These are phyloP conservation scores for Sebastes oblongus DNA, from an alignment of 2,797 vertebrate species.

Conservation along the genomic window DNA sequence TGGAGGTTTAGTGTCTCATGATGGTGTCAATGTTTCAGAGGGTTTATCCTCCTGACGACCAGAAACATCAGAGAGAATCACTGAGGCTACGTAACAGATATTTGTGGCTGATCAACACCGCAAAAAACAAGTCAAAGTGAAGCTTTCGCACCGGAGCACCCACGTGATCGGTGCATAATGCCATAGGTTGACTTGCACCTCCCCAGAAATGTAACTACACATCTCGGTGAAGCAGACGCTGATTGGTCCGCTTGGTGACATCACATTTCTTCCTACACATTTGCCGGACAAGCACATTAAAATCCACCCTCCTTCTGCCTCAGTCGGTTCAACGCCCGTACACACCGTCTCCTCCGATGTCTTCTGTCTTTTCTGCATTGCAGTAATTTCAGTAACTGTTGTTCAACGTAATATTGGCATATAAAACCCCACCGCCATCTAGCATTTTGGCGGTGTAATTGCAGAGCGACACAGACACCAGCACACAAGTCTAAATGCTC, in stretches of 20 bases:
- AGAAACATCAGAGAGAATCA: not conserved
- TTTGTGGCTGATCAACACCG: not conserved
- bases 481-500: not conserved
- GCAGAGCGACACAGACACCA: not conserved
- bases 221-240: not conserved
- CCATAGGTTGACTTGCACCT: no score
- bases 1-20: not conserved
- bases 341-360: not conserved
- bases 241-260: not conserved
- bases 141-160: not conserved
- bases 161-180: no score
- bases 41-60: not conserved
- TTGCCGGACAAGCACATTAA: not conserved
- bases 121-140: not conserved
- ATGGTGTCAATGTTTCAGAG: not conserved
- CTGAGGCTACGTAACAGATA: not conserved
- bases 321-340: no score
- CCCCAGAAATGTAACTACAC: no score
- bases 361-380: not conserved
- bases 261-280: not conserved
- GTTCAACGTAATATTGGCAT: no score
- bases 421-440: not conserved
- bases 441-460: not conserved
- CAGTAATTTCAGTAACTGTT: not conserved
- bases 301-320: not conserved